Evolutionary conservation across 2,888 invertebrate genomes (phyloP).

Genomic region (Clistopyga incitator): DNA sequence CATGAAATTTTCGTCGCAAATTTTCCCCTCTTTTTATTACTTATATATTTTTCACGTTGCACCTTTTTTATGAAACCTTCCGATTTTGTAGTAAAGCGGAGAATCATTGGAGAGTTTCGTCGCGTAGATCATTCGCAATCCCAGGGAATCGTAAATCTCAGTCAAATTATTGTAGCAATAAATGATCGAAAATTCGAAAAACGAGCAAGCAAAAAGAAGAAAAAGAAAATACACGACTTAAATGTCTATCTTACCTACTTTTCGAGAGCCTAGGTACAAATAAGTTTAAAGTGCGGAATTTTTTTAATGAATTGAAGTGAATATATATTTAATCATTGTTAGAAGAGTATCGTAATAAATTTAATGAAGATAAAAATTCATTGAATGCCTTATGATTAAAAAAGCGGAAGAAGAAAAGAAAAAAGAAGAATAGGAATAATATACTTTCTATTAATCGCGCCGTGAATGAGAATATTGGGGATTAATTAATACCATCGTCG

Average conservation of each 20-base stretch:
- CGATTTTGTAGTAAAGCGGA: conserved; percentile 18
- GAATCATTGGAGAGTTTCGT: conserved; percentile 30
- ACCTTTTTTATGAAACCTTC: conserved; percentile 13
- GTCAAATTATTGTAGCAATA: conserved; percentile 68
- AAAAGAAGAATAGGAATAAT: neutral
- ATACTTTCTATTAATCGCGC: conserved; percentile 28
- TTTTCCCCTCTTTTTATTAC: conserved; percentile 24
- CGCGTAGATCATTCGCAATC: conserved; percentile 3
- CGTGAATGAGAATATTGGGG: conserved; percentile 34
- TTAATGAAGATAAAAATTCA: conserved; percentile 66
- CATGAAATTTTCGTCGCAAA: conserved; percentile 26
- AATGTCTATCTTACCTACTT: conserved; percentile 48
- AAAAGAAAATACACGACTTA: conserved; percentile 26
- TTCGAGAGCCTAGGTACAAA: conserved; percentile 62
- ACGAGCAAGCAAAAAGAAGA: neutral
- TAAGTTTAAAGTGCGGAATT: conserved; percentile 53
- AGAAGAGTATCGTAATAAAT: conserved; percentile 65
- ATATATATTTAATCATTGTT: conserved; percentile 63
- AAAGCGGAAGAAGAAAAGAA: neutral
- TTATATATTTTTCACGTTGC: conserved; percentile 20
- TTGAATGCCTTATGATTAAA: conserved; percentile 70
- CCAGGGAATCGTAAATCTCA: conserved; percentile 48
- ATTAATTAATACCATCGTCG: conserved; percentile 42
- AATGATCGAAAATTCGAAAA: conserved; percentile 17
- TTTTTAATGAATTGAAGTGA: conserved; percentile 54